A percentile compares a stretch with the other conserved stretches of the same genome.
These are phyloP conservation scores for Panulirus ornatus DNA, from an alignment of 1,140 invertebrate species.

Conservation along the genomic window DNA sequence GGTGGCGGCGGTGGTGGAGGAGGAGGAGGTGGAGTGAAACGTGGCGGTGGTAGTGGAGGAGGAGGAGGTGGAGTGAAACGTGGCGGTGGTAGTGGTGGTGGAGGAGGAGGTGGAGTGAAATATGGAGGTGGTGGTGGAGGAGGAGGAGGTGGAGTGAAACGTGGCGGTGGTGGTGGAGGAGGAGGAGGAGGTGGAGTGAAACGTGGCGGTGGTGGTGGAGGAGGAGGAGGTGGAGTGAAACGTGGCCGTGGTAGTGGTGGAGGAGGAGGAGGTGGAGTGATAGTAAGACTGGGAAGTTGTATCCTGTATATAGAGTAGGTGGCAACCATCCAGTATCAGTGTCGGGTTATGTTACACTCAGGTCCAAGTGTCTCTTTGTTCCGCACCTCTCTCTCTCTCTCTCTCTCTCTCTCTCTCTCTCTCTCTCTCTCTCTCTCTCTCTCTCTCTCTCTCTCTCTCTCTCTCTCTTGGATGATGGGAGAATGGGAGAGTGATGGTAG, in stretches of 20 bases:
- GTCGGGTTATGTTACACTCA: too few species aligned
- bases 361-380: too few species aligned
- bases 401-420: conserved; percentile 17
- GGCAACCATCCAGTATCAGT: too few species aligned
- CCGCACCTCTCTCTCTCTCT: neutral
- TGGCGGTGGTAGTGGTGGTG: neutral
- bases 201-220: neutral
- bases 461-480: neutral
- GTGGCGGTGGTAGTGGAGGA: neutral
- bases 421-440: conserved; percentile 12
- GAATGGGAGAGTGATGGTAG: too few species aligned
- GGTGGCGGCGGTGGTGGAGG: neutral
- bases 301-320: too few species aligned
- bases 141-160: neutral
- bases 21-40: neutral
- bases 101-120: neutral
- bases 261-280: neutral
- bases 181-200: neutral
- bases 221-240: neutral
- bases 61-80: neutral
- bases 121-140: neutral
- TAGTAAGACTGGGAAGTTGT: neutral
- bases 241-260: neutral
- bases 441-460: conserved; percentile 15
- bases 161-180: neutral